These are phyloP conservation scores for Oncorhynchus gorbuscha DNA, from an alignment of 2,113 vertebrate genomes.

Conservation along the genomic window DNA sequence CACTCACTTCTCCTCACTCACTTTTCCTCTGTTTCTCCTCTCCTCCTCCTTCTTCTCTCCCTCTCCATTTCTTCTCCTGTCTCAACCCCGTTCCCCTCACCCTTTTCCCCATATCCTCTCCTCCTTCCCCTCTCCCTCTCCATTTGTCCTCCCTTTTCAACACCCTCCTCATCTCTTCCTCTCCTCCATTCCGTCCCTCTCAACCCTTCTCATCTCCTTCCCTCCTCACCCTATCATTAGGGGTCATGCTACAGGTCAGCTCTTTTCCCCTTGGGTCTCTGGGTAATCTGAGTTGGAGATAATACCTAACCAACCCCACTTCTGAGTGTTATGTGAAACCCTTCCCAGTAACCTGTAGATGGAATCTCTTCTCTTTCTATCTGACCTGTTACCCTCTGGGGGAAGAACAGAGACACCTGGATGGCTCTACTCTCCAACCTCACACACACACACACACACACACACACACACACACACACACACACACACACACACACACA, in stretches of 20 bases:
- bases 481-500: no score
- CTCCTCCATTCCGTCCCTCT: slow-evolving; percentile 21
- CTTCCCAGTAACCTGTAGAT: slow-evolving; percentile 68
- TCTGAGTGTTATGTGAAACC: slow-evolving; percentile 38
- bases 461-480: no score
- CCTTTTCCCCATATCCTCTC: slow-evolving; percentile 19
- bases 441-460: background rate
- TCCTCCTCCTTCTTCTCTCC: slow-evolving; percentile 15
- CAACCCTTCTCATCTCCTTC: background rate
- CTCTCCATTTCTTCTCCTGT: slow-evolving; percentile 64
- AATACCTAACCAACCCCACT: slow-evolving; percentile 54
- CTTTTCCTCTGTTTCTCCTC: slow-evolving; percentile 27
- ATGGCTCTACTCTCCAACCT: no score
- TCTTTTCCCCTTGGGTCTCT: slow-evolving; percentile 61
- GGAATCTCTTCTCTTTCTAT: slow-evolving; percentile 47
- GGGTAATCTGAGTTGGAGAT: slow-evolving; percentile 66
- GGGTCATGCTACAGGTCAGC: slow-evolving; percentile 67
- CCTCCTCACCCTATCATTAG: slow-evolving; percentile 24
- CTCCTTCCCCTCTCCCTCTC: background rate
- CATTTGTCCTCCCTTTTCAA: slow-evolving; percentile 63
- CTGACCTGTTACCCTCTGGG: no score
- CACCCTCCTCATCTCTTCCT: slow-evolving; percentile 6
- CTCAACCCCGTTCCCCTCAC: background rate
- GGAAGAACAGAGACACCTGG: no score
- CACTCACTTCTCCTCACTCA: slow-evolving; percentile 15